Evolutionary conservation across 2,113 vertebrate species (phyloP).

Genomic region (Amblyornis subalaris): DNA sequence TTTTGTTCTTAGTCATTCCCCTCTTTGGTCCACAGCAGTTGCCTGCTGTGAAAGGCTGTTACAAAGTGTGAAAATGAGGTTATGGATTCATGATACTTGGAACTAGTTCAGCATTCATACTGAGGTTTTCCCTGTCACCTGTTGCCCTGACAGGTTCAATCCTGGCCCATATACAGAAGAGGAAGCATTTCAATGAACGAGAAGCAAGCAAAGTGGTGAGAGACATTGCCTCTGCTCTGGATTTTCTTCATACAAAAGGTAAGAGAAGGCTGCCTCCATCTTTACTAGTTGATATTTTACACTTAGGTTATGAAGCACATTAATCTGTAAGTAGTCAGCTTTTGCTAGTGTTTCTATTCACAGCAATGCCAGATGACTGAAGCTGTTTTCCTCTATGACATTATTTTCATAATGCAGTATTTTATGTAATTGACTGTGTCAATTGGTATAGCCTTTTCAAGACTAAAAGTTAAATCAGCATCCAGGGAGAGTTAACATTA

Average conservation of each 20-base stretch:
- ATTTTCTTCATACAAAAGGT: constrained; percentile 97
- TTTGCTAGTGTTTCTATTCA: neutral
- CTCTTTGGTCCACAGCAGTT: neutral
- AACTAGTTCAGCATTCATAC: neutral
- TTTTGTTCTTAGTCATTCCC: neutral
- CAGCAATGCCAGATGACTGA: neutral
- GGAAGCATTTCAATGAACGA: constrained; percentile 91
- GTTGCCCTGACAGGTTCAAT: constrained; percentile 82
- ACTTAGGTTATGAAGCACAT: neutral
- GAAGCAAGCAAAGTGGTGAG: constrained; percentile 92
- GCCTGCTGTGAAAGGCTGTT: neutral
- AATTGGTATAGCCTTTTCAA: neutral
- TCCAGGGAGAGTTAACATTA: neutral
- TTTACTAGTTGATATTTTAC: neutral
- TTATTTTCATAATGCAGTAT: neutral
- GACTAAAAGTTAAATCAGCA: neutral
- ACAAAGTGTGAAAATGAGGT: neutral
- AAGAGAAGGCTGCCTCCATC: neutral
- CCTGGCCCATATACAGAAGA: constrained; percentile 90
- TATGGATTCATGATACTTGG: neutral
- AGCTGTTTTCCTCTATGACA: neutral
- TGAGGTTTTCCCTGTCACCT: neutral
- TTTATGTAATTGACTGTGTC: neutral
- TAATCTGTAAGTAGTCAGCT: neutral
- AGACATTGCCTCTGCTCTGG: constrained; percentile 88